Percentiles rank a stretch among this genome's conserved stretches.
These are phyloP conservation scores for Eurois occulta DNA, from an alignment of 2,888 invertebrate species.

Conservation along the genomic window DNA sequence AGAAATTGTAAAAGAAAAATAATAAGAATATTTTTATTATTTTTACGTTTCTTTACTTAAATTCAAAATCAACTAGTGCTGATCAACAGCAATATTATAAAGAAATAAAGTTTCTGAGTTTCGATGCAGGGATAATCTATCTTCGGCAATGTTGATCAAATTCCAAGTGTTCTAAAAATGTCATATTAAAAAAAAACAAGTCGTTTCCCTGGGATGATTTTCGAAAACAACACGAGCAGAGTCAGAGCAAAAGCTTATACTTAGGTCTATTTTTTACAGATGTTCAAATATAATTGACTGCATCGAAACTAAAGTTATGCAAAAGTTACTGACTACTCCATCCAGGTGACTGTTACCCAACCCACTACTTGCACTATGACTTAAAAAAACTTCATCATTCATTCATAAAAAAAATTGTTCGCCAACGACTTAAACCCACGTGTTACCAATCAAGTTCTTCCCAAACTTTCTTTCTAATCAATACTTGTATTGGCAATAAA, in stretches of 20 bases:
- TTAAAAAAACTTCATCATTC: slow-evolving; percentile 27
- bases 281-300: not conserved
- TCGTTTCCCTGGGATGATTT: not conserved
- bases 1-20: slow-evolving; percentile 1
- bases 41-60: not conserved
- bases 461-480: slow-evolving; percentile 66
- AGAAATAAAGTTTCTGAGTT: not conserved
- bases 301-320: slow-evolving; percentile 21
- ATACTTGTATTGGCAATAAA: slow-evolving; percentile 56
- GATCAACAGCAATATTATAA: not conserved
- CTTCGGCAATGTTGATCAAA: not conserved
- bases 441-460: slow-evolving; percentile 48
- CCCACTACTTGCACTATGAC: slow-evolving; percentile 20
- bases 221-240: not conserved
- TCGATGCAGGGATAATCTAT: not conserved
- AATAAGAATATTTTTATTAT: not conserved
- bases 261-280: not conserved
- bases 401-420: slow-evolving; percentile 47
- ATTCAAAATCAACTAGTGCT: not conserved
- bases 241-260: not conserved
- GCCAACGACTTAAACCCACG: slow-evolving; percentile 34
- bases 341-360: slow-evolving; percentile 27
- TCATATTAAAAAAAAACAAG: not conserved
- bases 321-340: not conserved
- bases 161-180: not conserved